These are phyloP conservation scores for Cheilosia vernalis DNA, from an alignment of 2,888 invertebrate species.

Conservation along the genomic window DNA sequence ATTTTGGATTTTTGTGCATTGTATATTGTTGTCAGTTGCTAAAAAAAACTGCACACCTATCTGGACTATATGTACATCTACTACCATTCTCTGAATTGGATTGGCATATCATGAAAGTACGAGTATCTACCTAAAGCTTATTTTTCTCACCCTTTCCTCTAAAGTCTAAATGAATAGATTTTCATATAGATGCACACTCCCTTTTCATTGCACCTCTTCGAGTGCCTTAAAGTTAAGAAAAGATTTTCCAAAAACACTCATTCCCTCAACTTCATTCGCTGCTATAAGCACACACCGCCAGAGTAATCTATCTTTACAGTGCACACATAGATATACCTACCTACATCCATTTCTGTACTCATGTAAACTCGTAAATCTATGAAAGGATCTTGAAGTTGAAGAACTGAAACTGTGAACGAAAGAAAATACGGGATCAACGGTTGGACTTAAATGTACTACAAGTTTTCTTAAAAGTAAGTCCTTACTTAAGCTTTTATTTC, in stretches of 20 bases:
- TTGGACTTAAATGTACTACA: conserved; percentile 76
- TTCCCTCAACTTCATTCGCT: background rate
- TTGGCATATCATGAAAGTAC: conserved; percentile 35
- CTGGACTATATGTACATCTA: background rate
- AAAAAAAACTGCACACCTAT: background rate
- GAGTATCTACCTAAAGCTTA: conserved; percentile 13
- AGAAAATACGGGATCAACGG: conserved; percentile 79
- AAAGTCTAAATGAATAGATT: conserved; percentile 32
- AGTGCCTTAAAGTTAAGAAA: conserved; percentile 39
- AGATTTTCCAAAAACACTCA: conserved; percentile 50
- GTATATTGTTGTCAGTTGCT: background rate
- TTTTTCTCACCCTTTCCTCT: conserved; percentile 3
- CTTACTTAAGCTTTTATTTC: conserved; percentile 76
- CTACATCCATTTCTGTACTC: conserved; percentile 1
- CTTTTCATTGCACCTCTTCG: background rate
- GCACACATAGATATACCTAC: background rate
- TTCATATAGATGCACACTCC: background rate
- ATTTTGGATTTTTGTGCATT: no score
- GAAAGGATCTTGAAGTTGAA: conserved; percentile 67
- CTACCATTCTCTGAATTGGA: conserved; percentile 2
- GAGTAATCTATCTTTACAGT: conserved; percentile 1
- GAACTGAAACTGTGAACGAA: conserved; percentile 53
- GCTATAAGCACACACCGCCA: background rate
- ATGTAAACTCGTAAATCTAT: conserved; percentile 27
- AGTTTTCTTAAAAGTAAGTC: conserved; percentile 76